A percentile compares a stretch with the other conserved stretches of the same genome.
phyloP scores from a whole-genome alignment of 35 echinoderm and acorn worm species.

The Diadema setosum region DNA sequence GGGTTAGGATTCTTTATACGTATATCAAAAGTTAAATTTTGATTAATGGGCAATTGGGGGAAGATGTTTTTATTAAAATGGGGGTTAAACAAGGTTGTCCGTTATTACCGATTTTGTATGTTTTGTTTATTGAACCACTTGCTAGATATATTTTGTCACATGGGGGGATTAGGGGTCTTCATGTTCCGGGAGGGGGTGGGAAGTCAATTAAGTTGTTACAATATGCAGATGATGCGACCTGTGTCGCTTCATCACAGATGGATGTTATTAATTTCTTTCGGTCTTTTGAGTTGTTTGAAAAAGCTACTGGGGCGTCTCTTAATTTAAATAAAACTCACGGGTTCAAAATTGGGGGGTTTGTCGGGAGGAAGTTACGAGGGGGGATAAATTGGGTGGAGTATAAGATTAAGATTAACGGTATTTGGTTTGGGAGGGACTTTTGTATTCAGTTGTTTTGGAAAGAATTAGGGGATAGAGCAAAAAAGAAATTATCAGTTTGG shows the following conservation, averaged over 20 bases:
- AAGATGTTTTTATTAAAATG: background rate
- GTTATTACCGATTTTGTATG: constrained; percentile 26
- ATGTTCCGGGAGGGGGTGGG: constrained; percentile 1
- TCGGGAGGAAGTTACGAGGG: background rate
- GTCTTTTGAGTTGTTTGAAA: constrained; percentile 1
- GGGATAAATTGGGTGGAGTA: constrained; percentile 1
- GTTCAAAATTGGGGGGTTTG: background rate
- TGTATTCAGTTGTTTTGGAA: background rate
- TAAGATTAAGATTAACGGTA: constrained; percentile 26
- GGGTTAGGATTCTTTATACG: constrained; percentile 44
- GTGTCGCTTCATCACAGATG: background rate
- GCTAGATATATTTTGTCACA: background rate
- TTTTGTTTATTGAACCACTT: constrained; percentile 33
- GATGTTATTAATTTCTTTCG: constrained; percentile 13
- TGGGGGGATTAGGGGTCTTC: background rate
- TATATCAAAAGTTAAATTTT: constrained; percentile 9
- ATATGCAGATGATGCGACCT: constrained; percentile 33
- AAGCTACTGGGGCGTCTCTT: constrained; percentile 23
- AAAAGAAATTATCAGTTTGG: background rate
- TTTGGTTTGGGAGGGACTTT: background rate
- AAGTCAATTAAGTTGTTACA: background rate
- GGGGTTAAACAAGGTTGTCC: constrained; percentile 37
- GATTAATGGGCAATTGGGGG: constrained; percentile 6
- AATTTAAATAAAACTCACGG: constrained; percentile 16
- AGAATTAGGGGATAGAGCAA: background rate